Percentiles rank a stretch among this genome's conserved stretches.
phyloP scores from a whole-genome alignment of 2,797 vertebrate genomes.

The Myotis vivesi region DNA sequence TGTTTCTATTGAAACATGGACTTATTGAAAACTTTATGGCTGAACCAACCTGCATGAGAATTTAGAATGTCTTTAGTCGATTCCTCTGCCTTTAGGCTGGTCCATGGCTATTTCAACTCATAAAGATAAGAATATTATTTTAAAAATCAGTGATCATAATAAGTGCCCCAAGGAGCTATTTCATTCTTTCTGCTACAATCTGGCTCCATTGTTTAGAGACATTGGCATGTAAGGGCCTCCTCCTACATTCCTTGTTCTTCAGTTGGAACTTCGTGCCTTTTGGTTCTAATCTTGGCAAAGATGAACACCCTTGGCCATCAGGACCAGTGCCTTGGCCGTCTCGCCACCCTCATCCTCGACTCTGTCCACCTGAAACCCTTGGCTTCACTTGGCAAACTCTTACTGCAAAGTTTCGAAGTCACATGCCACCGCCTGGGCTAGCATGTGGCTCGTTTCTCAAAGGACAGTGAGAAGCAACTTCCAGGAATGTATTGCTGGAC shows the following conservation, averaged over 20 bases:
- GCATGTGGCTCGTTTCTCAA: neutral
- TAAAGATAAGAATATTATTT: neutral
- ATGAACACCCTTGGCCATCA: neutral
- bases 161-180: neutral
- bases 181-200: neutral
- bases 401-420: neutral
- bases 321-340: neutral
- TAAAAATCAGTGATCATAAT: neutral
- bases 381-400: neutral
- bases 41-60: neutral
- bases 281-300: neutral
- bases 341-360: accelerated
- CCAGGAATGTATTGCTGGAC: neutral
- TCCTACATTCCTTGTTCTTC: neutral
- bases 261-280: neutral
- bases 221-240: neutral
- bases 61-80: neutral
- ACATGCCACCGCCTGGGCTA: too few species aligned
- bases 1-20: neutral
- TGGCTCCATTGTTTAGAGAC: neutral
- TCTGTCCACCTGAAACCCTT: neutral
- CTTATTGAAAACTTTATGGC: neutral
- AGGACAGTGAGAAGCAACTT: neutral
- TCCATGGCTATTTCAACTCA: neutral
- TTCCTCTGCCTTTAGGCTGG: neutral